phyloP scores from a whole-genome alignment of 2,797 vertebrate species.

The Microctenopoma steveboyesi region DNA sequence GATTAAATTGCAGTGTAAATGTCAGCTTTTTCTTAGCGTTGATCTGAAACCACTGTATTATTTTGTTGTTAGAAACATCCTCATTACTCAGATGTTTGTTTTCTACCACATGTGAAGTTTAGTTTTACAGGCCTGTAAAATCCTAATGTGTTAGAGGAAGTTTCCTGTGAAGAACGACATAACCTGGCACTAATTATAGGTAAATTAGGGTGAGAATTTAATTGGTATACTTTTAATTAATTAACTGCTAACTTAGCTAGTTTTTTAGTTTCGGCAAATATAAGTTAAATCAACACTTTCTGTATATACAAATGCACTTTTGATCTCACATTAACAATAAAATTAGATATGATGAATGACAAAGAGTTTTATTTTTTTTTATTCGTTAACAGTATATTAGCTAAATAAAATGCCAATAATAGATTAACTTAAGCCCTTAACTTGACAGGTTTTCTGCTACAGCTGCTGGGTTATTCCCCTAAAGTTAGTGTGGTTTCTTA shows the following conservation, averaged over 20 bases:
- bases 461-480: conserved; percentile 28
- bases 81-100: not conserved
- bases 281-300: not conserved
- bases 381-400: not conserved
- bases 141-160: conserved; percentile 23
- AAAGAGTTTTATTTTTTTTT: not conserved
- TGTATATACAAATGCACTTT: not conserved
- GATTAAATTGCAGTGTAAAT: not conserved
- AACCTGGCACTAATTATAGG: conserved; percentile 44
- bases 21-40: not conserved
- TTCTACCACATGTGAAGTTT: not conserved
- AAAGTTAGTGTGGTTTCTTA: conserved; percentile 12
- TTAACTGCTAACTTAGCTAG: conserved; percentile 22
- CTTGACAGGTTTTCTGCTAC: conserved; percentile 11
- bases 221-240: conserved; percentile 30
- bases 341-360: not conserved
- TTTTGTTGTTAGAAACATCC: not conserved
- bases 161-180: conserved; percentile 32
- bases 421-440: not conserved
- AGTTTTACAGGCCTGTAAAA: conserved; percentile 57
- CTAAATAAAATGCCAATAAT: not conserved
- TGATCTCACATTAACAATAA: no score
- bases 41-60: not conserved
- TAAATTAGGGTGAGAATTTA: conserved; percentile 34
- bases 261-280: not conserved